A percentile compares a stretch with the other conserved stretches of the same genome.
These are phyloP conservation scores for Choristoneura fumiferana DNA, from an alignment of 1,140 invertebrate species.

Conservation along the genomic window DNA sequence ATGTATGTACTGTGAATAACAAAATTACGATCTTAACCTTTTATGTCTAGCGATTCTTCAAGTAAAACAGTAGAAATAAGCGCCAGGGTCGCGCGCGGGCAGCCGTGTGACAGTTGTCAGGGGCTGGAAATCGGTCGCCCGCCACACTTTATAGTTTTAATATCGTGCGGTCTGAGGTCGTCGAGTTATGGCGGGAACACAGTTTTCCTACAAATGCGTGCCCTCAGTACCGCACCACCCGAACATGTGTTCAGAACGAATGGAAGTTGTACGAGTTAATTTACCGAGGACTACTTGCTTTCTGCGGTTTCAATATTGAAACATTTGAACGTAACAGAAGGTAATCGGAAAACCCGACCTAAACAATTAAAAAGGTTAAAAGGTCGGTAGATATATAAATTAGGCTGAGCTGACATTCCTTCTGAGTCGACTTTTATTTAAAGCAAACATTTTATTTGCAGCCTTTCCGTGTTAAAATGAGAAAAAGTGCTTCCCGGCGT, in stretches of 20 bases:
- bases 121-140: constrained; percentile 50
- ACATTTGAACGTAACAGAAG: constrained; percentile 18
- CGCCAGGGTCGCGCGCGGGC: constrained; percentile 10
- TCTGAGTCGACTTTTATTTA: constrained; percentile 32
- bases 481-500: constrained; percentile 33
- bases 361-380: constrained; percentile 22
- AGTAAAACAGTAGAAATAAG: not conserved
- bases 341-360: not conserved
- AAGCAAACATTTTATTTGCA: constrained; percentile 55
- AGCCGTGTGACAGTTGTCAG: constrained; percentile 41
- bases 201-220: constrained; percentile 55
- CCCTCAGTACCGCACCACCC: constrained; percentile 29
- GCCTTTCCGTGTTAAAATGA: constrained; percentile 47
- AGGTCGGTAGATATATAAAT: constrained; percentile 1
- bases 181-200: constrained; percentile 55
- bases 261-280: constrained; percentile 34
- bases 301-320: constrained; percentile 31
- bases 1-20: constrained; percentile 24
- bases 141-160: constrained; percentile 75
- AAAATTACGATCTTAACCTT: too few species aligned
- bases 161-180: constrained; percentile 60
- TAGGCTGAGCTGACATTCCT: not conserved
- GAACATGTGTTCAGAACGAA: constrained; percentile 40
- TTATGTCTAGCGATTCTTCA: too few species aligned
- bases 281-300: constrained; percentile 27